A percentile compares a stretch with the other conserved stretches of the same genome.
These are phyloP conservation scores for Corvus cornix DNA, from an alignment of 2,113 vertebrate species.

Conservation along the genomic window DNA sequence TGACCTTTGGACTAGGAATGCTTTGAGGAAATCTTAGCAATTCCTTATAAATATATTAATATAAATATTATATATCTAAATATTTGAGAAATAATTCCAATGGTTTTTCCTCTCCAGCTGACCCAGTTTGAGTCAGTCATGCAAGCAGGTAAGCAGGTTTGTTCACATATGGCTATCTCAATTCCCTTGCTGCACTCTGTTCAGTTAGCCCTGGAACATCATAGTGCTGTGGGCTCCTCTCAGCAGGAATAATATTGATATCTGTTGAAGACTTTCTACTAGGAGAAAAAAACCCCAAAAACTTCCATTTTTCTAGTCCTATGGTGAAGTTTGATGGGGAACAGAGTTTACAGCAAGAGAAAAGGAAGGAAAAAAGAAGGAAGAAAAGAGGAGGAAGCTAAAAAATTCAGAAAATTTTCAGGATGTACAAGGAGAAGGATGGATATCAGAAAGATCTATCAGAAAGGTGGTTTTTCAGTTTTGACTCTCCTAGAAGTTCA, in stretches of 20 bases:
- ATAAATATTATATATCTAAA: not conserved
- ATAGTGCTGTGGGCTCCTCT: not conserved
- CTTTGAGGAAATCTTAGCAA: not conserved
- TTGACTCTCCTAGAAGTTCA: not conserved
- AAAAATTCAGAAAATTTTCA: not conserved
- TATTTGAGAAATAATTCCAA: not conserved
- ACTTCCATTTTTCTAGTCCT: conserved; percentile 31
- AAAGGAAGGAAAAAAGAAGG: not conserved
- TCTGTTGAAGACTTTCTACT: conserved; percentile 31
- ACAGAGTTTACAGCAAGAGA: not conserved
- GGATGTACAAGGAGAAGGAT: not conserved
- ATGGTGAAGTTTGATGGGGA: conserved; percentile 8
- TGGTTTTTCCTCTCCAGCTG: not conserved
- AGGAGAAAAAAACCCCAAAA: conserved; percentile 27
- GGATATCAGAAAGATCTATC: not conserved
- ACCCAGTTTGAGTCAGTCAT: not conserved
- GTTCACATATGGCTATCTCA: not conserved
- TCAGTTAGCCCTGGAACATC: not conserved
- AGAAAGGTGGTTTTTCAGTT: not conserved
- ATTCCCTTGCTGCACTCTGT: not conserved
- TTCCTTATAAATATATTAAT: not conserved
- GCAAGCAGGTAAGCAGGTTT: not conserved
- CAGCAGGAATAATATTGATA: conserved; percentile 35
- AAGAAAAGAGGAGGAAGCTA: not conserved
- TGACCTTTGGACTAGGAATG: not conserved